Evolutionary conservation across 2,888 invertebrate species (phyloP).

Genomic region (Augiades crinisus): DNA sequence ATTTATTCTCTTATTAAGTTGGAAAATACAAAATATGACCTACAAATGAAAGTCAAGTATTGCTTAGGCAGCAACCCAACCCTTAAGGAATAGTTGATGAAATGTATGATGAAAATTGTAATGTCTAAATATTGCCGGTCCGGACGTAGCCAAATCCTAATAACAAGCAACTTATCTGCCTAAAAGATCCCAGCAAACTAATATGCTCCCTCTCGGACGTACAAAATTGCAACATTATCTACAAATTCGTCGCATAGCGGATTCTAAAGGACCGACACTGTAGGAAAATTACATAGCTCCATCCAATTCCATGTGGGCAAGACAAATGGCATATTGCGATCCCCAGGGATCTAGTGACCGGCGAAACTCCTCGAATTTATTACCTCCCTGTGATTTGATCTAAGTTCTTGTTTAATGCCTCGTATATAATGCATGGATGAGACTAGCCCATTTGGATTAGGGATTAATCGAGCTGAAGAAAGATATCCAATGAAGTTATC

Average conservation of each 20-base stretch:
- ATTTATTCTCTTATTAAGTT: too few relatives aligned
- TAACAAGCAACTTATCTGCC: conserved; percentile 13
- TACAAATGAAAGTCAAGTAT: too few relatives aligned
- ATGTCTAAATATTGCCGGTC: conserved; percentile 8
- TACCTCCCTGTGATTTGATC: conserved; percentile 42
- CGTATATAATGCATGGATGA: conserved; percentile 26
- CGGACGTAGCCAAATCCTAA: conserved; percentile 1
- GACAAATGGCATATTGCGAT: conserved; percentile 43
- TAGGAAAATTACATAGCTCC: conserved; percentile 28
- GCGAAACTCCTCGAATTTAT: conserved; percentile 43
- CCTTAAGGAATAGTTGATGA: background rate
- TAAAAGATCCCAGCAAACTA: conserved; percentile 13
- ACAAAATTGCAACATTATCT: conserved; percentile 23
- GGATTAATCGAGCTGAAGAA: conserved; percentile 17
- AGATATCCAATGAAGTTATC: background rate
- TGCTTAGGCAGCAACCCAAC: too few relatives aligned
- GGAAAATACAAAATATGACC: too few relatives aligned
- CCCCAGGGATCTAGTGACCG: conserved; percentile 41
- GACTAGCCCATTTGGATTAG: conserved; percentile 13
- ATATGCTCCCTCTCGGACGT: conserved; percentile 6
- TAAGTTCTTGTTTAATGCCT: conserved; percentile 35
- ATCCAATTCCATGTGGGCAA: conserved; percentile 38
- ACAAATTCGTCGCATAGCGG: conserved; percentile 12
- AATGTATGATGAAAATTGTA: conserved; percentile 3
- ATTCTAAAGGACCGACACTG: conserved; percentile 17